Base-by-base conservation (phyloP, 2,797 vertebrate species). In the Dendrocincla tyrannina region DNA sequence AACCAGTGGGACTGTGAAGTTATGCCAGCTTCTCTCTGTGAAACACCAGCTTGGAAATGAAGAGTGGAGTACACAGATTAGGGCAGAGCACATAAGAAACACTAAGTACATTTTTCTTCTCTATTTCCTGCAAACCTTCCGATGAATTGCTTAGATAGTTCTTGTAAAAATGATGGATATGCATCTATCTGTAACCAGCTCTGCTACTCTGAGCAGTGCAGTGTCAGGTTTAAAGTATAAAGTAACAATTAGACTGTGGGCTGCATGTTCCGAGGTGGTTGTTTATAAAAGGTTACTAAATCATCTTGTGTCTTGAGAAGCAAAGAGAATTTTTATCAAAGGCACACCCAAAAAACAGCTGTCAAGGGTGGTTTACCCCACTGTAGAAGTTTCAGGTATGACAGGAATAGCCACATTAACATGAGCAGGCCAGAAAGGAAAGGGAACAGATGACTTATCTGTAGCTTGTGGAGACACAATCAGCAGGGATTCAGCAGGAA, bases 281-380 rank as follows among this genome's bases (percentile, higher is more conserved):
- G 64, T 74, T 83, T 70, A 56, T 39, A 58, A 80, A 87, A 87
- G 39, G 50, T 76, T 93, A 81, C 66, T 78, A 92, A 89, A 93
- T 81, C 50, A 84, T 68, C 49, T 73, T 88, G 49, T 62, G 66
- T 66, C 87, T 88, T 78, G 11, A 84, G 76, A 92, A 81, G 88
- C 66, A 68, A 89, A 93, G 25, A 68, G 44, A 75, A 63, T 78
- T 89, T 97, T 93, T 85, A 93, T 81, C 93, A 88, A 85, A 72
- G 87, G 33, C 91, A 93, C 93, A 73, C 85, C 91, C 94, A 93
- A 81, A 69, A 77, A 95, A 91, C 55, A 84, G 50, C 59, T 93
- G 76, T 73, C 91, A 75, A 88, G 79, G 66, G 50, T 66, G 76
- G 76, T 67, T 86, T 89, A 88, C 82, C 35, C 69, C 14, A 49